A percentile compares a stretch with the other conserved stretches of the same genome.
Evolutionary conservation across 1,140 invertebrate species (phyloP).

Genomic region (Xylocopa sonorina): DNA sequence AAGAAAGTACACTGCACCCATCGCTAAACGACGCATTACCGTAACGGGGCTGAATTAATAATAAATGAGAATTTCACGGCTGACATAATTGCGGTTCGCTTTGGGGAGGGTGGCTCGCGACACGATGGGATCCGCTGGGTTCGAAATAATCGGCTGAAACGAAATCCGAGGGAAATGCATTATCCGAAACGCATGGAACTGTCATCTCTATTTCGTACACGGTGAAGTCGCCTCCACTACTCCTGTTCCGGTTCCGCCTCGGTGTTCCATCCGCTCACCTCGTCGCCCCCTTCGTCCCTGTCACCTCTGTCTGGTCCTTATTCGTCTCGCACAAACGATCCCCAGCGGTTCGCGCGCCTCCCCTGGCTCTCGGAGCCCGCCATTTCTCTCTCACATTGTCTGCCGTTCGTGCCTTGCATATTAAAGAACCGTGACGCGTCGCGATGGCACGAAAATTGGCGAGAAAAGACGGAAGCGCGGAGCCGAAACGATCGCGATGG

Average conservation of each 20-base stretch:
- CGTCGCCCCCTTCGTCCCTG: slow-evolving; percentile 27
- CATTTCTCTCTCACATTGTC: slow-evolving; percentile 71
- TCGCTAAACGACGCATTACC: no score
- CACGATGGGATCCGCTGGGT: neutral
- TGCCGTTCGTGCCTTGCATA: slow-evolving; percentile 70
- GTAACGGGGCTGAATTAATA: no score
- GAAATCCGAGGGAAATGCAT: slow-evolving; percentile 54
- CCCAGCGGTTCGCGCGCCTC: slow-evolving; percentile 34
- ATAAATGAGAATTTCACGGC: no score
- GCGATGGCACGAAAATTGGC: neutral
- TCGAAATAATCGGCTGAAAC: slow-evolving; percentile 14
- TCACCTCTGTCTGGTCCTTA: slow-evolving; percentile 38
- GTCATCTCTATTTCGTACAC: slow-evolving; percentile 74
- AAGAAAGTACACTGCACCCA: no score
- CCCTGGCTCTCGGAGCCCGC: slow-evolving; percentile 29
- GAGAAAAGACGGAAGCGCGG: slow-evolving; percentile 20
- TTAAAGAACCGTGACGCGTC: slow-evolving; percentile 64
- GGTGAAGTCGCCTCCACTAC: slow-evolving; percentile 53
- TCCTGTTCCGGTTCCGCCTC: slow-evolving; percentile 44
- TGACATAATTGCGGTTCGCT: no score
- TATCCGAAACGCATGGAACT: slow-evolving; percentile 68
- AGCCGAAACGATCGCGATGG: slow-evolving; percentile 33
- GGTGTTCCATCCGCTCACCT: slow-evolving; percentile 2
- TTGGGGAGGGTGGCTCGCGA: no score
- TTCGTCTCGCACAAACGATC: slow-evolving; percentile 50